These are phyloP conservation scores for Phainopepla nitens DNA, from an alignment of 2,113 vertebrate species.

Conservation along the genomic window DNA sequence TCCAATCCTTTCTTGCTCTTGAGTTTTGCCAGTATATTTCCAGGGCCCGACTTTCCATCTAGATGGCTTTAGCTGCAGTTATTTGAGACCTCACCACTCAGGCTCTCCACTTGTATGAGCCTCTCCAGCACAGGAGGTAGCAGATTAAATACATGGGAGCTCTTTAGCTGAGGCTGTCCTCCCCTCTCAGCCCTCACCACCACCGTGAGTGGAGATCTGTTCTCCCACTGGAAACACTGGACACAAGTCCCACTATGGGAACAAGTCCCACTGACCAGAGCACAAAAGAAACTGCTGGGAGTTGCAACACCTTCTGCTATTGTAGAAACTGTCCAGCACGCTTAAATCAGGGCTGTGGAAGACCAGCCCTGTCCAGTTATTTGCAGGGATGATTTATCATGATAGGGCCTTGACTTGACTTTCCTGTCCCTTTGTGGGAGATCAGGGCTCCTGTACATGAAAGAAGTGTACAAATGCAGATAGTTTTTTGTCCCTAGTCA, in stretches of 20 bases:
- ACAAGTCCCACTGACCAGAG: background rate
- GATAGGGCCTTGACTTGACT: background rate
- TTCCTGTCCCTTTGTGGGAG: background rate
- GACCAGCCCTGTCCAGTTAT: background rate
- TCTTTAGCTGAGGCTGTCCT: background rate
- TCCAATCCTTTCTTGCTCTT: background rate
- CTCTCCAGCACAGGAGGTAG: background rate
- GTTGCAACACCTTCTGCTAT: background rate
- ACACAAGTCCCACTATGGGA: background rate
- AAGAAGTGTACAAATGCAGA: background rate
- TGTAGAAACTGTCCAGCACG: background rate
- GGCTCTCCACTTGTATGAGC: accelerated
- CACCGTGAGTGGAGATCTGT: accelerated
- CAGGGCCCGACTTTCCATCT: background rate
- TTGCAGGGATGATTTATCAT: background rate
- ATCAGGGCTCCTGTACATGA: background rate
- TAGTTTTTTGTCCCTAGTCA: background rate
- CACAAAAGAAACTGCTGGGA: background rate
- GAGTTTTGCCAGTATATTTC: background rate
- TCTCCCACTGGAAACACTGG: background rate
- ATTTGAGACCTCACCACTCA: background rate
- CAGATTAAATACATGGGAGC: background rate
- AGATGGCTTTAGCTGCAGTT: background rate
- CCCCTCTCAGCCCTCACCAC: background rate
- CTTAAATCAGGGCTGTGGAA: background rate